phyloP scores from a whole-genome alignment of 1,140 invertebrate species.

The Aporrectodea caliginosa region DNA sequence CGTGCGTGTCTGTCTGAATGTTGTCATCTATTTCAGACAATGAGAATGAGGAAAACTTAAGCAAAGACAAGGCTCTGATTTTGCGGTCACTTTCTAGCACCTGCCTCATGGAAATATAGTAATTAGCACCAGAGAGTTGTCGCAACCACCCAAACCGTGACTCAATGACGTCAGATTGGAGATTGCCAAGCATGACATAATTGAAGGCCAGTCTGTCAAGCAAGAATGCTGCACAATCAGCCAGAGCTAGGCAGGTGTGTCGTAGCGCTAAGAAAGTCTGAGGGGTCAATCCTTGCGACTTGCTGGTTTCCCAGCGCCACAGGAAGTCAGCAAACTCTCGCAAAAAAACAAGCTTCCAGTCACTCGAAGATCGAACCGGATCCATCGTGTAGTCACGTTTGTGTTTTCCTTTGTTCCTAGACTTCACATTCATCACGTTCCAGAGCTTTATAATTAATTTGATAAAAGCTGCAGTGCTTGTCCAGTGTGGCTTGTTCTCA shows the following conservation, averaged over 20 bases:
- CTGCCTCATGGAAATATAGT: background rate
- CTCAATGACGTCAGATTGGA: conserved; percentile 2
- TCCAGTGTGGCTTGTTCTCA: background rate
- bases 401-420: background rate
- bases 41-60: background rate
- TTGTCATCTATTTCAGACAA: background rate
- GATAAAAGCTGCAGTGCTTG: background rate
- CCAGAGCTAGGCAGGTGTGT: background rate
- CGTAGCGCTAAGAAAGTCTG: background rate
- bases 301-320: background rate
- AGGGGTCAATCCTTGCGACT: background rate
- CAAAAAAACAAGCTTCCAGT: conserved; percentile 1
- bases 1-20: background rate
- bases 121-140: background rate
- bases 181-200: background rate
- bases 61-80: background rate
- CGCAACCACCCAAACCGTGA: conserved; percentile 13
- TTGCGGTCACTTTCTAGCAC: background rate
- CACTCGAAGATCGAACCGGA: background rate
- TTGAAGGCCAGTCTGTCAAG: background rate
- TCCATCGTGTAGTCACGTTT: background rate
- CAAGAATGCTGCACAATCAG: background rate
- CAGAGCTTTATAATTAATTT: background rate
- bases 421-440: conserved; percentile 9
- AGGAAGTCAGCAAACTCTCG: conserved; percentile 3